phyloP scores from a whole-genome alignment of 2,797 vertebrate genomes.

The Acrocephalus scirpaceus region DNA sequence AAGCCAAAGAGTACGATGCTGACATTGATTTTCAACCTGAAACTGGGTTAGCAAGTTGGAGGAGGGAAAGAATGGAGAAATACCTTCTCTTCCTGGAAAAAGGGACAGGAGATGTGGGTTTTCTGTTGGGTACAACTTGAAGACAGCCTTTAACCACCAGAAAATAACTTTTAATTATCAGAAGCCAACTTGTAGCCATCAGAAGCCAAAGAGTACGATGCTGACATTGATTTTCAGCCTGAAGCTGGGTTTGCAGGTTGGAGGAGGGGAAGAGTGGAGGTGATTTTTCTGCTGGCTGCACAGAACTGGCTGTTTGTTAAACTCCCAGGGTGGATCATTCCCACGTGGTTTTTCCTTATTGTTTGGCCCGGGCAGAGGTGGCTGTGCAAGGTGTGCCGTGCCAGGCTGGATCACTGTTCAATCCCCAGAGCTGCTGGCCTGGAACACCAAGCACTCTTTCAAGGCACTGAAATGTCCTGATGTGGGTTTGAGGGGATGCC shows the following conservation, averaged over 20 bases:
- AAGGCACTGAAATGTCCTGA: neutral
- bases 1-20: neutral
- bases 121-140: neutral
- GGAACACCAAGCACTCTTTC: neutral
- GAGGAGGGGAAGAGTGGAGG: neutral
- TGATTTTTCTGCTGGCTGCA: neutral
- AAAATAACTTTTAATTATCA: neutral
- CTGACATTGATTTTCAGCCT: neutral
- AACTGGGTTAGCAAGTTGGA: no score
- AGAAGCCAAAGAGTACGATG: no score
- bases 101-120: neutral
- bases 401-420: neutral
- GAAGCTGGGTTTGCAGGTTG: neutral
- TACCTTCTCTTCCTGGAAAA: neutral
- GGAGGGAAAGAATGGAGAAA: neutral
- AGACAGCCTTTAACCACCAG: neutral
- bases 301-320: neutral
- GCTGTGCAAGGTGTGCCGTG: neutral
- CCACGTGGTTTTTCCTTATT: fast-evolving
- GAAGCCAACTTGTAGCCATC: neutral
- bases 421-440: neutral
- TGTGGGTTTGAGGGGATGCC: neutral
- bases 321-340: fast-evolving
- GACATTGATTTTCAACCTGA: neutral
- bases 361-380: neutral